Conservation (phyloP, 2,797 vertebrate genomes). For the Coranthus polyacanthus region DNA sequence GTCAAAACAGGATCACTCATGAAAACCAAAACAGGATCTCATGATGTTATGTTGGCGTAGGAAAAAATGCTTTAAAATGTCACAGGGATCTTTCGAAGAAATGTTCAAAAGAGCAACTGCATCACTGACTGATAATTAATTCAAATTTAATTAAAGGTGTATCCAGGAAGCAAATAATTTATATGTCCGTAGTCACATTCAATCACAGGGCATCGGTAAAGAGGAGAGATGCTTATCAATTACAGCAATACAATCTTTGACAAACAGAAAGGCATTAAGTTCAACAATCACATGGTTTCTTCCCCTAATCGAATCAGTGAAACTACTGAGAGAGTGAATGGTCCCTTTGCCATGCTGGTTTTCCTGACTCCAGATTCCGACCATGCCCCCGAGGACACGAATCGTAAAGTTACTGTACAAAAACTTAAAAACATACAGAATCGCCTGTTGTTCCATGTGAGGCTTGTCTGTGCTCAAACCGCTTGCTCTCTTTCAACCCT, state of each 20-base stretch:
- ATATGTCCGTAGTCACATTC: constrained; percentile 17
- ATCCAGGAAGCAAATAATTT: constrained; percentile 8
- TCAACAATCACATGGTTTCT: constrained; percentile 39
- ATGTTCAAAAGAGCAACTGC: background rate
- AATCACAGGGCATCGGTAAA: constrained; percentile 23
- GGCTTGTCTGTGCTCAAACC: background rate
- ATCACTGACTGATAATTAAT: constrained; percentile 8
- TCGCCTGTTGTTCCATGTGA: background rate
- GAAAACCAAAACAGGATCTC: background rate
- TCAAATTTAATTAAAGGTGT: constrained; percentile 14
- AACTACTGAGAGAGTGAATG: constrained; percentile 20
- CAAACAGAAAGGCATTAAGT: constrained; percentile 22
- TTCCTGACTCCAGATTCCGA: constrained; percentile 16
- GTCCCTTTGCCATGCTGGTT: constrained; percentile 8
- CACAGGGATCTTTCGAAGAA: background rate
- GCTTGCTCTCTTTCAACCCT: too few species aligned
- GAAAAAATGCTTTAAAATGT: background rate
- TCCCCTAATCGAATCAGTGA: constrained; percentile 33
- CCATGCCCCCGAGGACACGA: constrained; percentile 8
- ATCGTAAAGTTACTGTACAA: constrained; percentile 14
- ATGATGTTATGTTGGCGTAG: background rate
- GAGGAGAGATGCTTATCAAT: background rate
- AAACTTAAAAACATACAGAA: background rate
- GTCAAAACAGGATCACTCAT: background rate
- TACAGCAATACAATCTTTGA: constrained; percentile 16